Evolutionary conservation across 2,888 invertebrate genomes (phyloP).

Genomic region (Ormyrus thymus): DNA sequence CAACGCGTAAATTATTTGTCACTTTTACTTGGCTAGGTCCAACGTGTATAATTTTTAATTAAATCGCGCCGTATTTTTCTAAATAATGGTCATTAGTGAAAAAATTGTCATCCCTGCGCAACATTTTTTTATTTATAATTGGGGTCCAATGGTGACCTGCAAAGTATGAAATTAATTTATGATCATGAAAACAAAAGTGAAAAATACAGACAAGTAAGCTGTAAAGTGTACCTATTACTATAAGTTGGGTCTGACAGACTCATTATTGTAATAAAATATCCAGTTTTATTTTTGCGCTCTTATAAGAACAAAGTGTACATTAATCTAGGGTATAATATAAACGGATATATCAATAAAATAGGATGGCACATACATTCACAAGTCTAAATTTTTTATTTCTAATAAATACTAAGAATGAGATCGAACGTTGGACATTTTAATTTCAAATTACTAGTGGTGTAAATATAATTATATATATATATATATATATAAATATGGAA

Average conservation of each 20-base stretch:
- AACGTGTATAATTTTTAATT: conserved; percentile 57
- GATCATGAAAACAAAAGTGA: conserved; percentile 50
- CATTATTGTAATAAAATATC: conserved; percentile 62
- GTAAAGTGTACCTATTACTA: conserved; percentile 72
- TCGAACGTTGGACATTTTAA: conserved; percentile 42
- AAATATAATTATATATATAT: conserved; percentile 63
- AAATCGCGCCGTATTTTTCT: conserved; percentile 58
- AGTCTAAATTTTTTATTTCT: conserved; percentile 66
- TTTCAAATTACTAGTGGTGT: conserved; percentile 38
- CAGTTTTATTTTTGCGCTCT: conserved; percentile 72
- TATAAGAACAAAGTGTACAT: conserved; percentile 72
- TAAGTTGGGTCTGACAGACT: conserved; percentile 66
- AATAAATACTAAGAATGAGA: conserved; percentile 23
- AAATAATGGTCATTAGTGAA: conserved; percentile 56
- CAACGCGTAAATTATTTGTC: conserved; percentile 52
- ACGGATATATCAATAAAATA: conserved; percentile 71
- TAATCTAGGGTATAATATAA: conserved; percentile 72
- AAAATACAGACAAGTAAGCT: conserved; percentile 58
- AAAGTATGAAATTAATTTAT: conserved; percentile 53
- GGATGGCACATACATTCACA: conserved; percentile 66
- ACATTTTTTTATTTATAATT: conserved; percentile 53
- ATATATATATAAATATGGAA: conserved; percentile 65
- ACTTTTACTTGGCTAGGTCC: conserved; percentile 55
- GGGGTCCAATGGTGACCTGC: conserved; percentile 18
- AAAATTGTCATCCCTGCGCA: conserved; percentile 54